Evolutionary conservation across 2,113 vertebrate genomes (phyloP).

Genomic region (Stomatorhinus ivindoensis): DNA sequence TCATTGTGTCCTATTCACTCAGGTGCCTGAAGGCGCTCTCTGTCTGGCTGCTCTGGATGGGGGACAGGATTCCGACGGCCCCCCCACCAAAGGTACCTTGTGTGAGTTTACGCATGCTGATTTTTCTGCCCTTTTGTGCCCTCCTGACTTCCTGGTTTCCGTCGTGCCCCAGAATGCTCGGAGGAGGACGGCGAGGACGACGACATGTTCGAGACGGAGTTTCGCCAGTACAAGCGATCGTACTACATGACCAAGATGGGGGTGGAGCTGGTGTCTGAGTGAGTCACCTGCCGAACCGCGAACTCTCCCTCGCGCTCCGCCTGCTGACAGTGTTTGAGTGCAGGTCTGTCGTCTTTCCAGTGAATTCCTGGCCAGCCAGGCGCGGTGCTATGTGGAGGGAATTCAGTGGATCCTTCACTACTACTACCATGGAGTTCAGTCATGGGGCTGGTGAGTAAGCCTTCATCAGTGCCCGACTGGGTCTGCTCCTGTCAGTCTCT

Average conservation of each 20-base stretch:
- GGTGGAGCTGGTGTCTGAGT: slow-evolving; percentile 94
- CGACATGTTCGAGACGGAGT: slow-evolving; percentile 94
- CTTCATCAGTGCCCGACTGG: not conserved
- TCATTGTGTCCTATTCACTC: not conserved
- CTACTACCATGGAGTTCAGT: slow-evolving; percentile 96
- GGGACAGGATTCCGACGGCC: slow-evolving; percentile 47
- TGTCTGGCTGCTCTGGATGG: slow-evolving; percentile 70
- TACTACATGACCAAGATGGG: slow-evolving; percentile 99
- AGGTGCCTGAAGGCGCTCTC: slow-evolving; percentile 65
- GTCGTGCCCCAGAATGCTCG: slow-evolving; percentile 44
- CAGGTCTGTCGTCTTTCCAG: slow-evolving; percentile 50
- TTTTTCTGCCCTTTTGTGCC: not conserved
- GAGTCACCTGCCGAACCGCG: slow-evolving; percentile 38
- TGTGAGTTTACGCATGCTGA: not conserved
- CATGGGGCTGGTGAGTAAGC: slow-evolving; percentile 86
- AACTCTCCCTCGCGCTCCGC: not conserved
- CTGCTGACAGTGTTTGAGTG: not conserved
- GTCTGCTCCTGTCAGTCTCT: not conserved
- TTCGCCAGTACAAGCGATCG: slow-evolving; percentile 91
- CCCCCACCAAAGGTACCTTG: slow-evolving; percentile 56
- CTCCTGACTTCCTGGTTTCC: not conserved
- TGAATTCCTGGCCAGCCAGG: slow-evolving; percentile 86
- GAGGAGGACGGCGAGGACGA: slow-evolving; percentile 89
- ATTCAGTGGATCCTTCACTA: slow-evolving; percentile 99
- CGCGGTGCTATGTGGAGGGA: slow-evolving; percentile 87